Base-by-base conservation (phyloP, 2,797 vertebrate genomes). In the Gymnodraco acuticeps region DNA sequence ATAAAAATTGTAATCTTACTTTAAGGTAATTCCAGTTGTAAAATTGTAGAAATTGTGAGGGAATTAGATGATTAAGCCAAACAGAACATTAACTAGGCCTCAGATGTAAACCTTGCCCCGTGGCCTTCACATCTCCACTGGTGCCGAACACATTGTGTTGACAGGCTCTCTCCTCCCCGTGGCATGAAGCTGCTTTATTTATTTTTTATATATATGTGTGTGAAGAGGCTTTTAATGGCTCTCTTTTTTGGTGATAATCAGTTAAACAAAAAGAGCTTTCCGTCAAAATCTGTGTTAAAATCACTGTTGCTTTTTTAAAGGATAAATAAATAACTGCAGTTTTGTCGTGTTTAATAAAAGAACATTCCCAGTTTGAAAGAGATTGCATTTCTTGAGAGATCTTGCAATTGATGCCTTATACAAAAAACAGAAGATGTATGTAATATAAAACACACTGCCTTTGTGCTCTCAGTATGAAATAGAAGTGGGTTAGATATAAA, bases 141-240 rank as follows among this genome's bases (percentile, higher is more conserved):
- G 94, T 88, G 90, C 61, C 69, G 86, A 86, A 80, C 56, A 70
- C 70, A 83, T 83, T 81, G 90, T 91, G 82, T 91, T 96, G 94
- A 93, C 93, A 78, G 95, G 59, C 56, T 43, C 53, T 59, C 61
- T 19, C 33, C 3, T 19, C 77, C 83, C 75, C 0, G 10, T 6
- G 56, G 74, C 45, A 2, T 48, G 63, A 80, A 67, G 60, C 72
- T 72, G 47, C 38, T 38, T 38, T 9, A 38, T 38, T 38, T 9
- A 38, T 6, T 38, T 33, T 33, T 5, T 38, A 1, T 38, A 9
- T 38, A 38, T 38, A 2, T 38, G 33, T 7, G 33, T 6, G 7
- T 38, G 33, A 6, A 38, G 33, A 70, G 47, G 42, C 27, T 55
- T 59, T 56, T 19, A 17, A 56, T 19, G 10, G 15, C n/a, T 56